Base-by-base conservation (phyloP, 2,797 vertebrate genomes). In the Mastacembelus armatus region DNA sequence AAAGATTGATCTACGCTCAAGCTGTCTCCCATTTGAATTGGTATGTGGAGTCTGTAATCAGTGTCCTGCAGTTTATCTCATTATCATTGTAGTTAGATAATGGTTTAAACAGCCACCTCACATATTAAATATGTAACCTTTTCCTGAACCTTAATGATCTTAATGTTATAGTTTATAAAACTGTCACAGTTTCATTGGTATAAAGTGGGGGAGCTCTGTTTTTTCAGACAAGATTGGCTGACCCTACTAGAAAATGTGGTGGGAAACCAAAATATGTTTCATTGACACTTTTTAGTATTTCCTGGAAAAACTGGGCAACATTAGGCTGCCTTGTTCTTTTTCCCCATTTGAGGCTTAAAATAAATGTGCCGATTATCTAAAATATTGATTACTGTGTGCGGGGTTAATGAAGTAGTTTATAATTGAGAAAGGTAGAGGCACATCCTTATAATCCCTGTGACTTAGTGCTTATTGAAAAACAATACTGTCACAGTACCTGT, bases 31-130 rank as follows among this genome's bases (percentile, higher is more conserved):
- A 29, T 33, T n/a, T 3, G 58, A 36, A n/a, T 29, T 19, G 3
- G 8, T 26, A 15, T 39, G n/a, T 44, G 12, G 10, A 62, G 11
- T 30, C 22, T n/a, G 19, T 59, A 15, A 65, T 61, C 44, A 47
- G 35, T 60, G 39, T 42, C 62, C 49, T n/a, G 47, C 62, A 50
- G 19, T 40, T 51, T n/a, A 18, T 32, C 32, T 56, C 29, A 18
- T 66, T 47, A 39, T 56, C 16, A 36, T n/a, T 26, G 63, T 30
- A 43, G 16, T 48, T 49, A 55, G 16, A 33, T 44, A 11, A 22
- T 29, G 27, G 26, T 52, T 29, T 48, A 5, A 60, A 55, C 9
- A 38, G 19, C 51, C 57, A 19, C 24, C 7, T 33, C 27, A 19
- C 40, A n/a, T n/a, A n/a, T n/a, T n/a, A n/a, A n/a, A n/a, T n/a